Evolutionary conservation across 64 coral and sea anemone species (phyloP).

Genomic region (Platygyra sinensis): DNA sequence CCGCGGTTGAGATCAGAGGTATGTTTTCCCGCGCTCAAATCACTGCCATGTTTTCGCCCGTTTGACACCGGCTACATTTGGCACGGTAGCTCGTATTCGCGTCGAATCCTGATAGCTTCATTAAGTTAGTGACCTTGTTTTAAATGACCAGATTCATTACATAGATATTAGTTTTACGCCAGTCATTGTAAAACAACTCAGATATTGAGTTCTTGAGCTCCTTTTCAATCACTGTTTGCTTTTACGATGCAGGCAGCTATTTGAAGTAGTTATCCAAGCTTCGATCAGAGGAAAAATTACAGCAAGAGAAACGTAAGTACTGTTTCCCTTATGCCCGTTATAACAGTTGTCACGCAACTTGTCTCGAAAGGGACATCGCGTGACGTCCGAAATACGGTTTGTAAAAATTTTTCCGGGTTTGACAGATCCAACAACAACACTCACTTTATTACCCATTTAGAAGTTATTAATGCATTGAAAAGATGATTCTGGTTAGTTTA

Average conservation of each 20-base stretch:
- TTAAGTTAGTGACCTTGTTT: neutral
- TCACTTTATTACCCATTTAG: no score
- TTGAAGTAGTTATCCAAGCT: slow-evolving; percentile 97
- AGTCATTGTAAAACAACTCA: neutral
- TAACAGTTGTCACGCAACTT: no score
- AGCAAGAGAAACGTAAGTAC: slow-evolving; percentile 90
- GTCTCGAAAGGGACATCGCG: no score
- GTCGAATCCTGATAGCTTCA: neutral
- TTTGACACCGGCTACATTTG: no score
- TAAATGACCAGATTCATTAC: neutral
- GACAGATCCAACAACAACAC: no score
- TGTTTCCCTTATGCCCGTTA: neutral
- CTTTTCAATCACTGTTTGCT: neutral
- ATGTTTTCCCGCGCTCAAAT: no score
- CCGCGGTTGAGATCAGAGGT: no score
- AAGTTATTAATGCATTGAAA: no score
- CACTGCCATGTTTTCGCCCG: no score
- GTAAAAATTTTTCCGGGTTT: no score
- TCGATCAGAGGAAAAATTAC: slow-evolving; percentile 83
- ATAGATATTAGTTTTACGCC: neutral
- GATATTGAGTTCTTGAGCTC: neutral
- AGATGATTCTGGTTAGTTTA: no score
- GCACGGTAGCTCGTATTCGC: neutral
- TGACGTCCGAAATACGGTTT: no score
- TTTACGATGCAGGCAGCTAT: slow-evolving; percentile 68